Conservation (phyloP, 1,140 invertebrate genomes). For the Hycleus phaleratus region DNA sequence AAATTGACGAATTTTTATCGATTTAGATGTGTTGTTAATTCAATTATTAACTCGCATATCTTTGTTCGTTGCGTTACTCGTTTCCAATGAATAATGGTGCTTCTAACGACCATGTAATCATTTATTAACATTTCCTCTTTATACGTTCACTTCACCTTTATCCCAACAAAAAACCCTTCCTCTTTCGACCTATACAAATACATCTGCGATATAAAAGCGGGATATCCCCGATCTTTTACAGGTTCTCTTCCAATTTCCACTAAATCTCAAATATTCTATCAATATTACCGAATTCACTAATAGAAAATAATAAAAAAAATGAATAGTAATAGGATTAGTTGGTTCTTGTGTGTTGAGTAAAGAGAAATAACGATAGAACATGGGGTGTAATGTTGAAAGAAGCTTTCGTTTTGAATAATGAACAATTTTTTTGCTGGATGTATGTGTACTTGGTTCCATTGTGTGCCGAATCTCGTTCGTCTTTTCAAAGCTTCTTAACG, state of each 20-base stretch:
- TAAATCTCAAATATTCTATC: no score
- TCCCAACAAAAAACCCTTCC: no score
- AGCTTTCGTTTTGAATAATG: slow-evolving; percentile 6
- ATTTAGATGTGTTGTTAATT: background rate
- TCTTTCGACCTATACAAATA: no score
- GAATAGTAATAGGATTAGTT: no score
- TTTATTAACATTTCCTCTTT: slow-evolving; percentile 17
- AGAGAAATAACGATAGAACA: no score
- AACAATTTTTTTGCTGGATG: background rate
- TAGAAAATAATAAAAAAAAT: no score
- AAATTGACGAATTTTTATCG: background rate
- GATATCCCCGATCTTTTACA: background rate
- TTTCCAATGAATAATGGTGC: slow-evolving; percentile 17
- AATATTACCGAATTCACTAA: no score
- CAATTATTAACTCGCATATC: slow-evolving; percentile 15
- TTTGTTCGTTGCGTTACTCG: slow-evolving; percentile 12
- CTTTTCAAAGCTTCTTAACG: slow-evolving; percentile 5
- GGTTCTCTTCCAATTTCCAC: background rate
- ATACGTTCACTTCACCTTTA: background rate
- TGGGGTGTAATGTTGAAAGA: no score
- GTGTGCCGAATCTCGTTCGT: no score
- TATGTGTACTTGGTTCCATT: no score
- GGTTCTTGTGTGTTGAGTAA: no score
- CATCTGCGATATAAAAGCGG: no score
- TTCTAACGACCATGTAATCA: slow-evolving; percentile 20